A percentile compares a stretch with the other conserved stretches of the same genome.
phyloP scores from a whole-genome alignment of 2,113 vertebrate genomes.

The Ictalurus punctatus region DNA sequence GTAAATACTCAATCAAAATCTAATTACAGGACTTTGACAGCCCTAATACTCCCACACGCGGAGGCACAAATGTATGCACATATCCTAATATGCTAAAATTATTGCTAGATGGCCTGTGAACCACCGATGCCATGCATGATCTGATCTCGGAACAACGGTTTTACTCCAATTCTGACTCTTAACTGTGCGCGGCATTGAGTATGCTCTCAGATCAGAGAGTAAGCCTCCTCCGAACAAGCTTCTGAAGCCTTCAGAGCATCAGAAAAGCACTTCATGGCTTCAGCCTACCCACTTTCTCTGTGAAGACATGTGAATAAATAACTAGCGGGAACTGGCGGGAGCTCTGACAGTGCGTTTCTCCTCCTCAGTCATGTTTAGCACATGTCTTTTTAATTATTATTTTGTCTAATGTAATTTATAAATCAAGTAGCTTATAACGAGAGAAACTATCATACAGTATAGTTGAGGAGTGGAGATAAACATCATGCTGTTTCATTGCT shows the following conservation, averaged over 20 bases:
- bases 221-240: not conserved
- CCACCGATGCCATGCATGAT: not conserved
- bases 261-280: not conserved
- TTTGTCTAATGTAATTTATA: not conserved
- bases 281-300: not conserved
- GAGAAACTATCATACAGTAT: not conserved
- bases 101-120: conserved; percentile 33
- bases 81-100: conserved; percentile 19
- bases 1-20: not conserved
- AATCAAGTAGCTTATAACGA: not conserved
- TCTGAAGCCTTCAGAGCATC: not conserved
- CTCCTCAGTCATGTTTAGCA: not conserved
- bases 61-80: not conserved
- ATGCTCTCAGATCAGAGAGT: conserved; percentile 28
- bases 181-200: not conserved
- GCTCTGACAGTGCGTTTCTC: not conserved
- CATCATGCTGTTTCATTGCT: not conserved
- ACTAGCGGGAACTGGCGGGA: not conserved
- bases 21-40: not conserved
- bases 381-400: not conserved
- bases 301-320: not conserved
- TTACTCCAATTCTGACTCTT: conserved; percentile 20
- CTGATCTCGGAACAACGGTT: conserved; percentile 29
- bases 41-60: not conserved
- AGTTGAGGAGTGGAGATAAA: not conserved